Percentiles rank a stretch among this genome's conserved stretches.
Conservation (phyloP, 2,797 vertebrate species). For the Melopsittacus undulatus region DNA sequence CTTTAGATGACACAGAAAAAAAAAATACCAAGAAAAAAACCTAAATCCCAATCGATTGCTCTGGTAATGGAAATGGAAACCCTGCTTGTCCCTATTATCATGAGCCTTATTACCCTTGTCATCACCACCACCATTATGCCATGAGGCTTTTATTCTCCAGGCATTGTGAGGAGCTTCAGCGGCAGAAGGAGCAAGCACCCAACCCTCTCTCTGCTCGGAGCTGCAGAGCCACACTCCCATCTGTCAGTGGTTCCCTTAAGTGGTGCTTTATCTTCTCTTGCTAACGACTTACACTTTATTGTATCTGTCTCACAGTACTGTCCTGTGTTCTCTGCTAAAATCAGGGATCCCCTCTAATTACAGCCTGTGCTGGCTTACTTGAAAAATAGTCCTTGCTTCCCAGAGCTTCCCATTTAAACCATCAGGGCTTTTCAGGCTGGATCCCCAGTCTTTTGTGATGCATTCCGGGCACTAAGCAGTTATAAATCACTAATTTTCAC, state of each 20-base stretch:
- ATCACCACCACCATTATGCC: constrained; percentile 67
- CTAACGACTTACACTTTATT: constrained; percentile 28
- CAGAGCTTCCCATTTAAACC: neutral
- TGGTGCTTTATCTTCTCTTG: constrained; percentile 46
- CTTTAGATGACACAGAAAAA: constrained; percentile 10
- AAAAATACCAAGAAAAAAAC: neutral
- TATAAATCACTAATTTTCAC: neutral
- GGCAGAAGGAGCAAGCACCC: constrained; percentile 14
- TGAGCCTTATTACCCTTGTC: constrained; percentile 77
- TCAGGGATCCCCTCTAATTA: neutral
- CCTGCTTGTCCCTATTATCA: constrained; percentile 77
- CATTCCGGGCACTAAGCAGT: neutral
- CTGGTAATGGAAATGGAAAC: constrained; percentile 78
- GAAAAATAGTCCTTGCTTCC: neutral
- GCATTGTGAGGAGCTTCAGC: constrained; percentile 30
- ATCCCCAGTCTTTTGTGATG: neutral
- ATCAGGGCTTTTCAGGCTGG: neutral
- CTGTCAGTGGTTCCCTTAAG: constrained; percentile 58
- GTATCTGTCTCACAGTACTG: constrained; percentile 10
- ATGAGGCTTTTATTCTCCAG: constrained; percentile 56
- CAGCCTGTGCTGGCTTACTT: neutral
- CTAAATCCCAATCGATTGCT: constrained; percentile 64
- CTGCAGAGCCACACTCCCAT: constrained; percentile 9
- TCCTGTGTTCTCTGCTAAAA: neutral
- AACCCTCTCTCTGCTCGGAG: neutral